Percentiles rank a stretch among this genome's conserved stretches.
Conservation (phyloP, 1,140 invertebrate genomes). For the Periplaneta americana region DNA sequence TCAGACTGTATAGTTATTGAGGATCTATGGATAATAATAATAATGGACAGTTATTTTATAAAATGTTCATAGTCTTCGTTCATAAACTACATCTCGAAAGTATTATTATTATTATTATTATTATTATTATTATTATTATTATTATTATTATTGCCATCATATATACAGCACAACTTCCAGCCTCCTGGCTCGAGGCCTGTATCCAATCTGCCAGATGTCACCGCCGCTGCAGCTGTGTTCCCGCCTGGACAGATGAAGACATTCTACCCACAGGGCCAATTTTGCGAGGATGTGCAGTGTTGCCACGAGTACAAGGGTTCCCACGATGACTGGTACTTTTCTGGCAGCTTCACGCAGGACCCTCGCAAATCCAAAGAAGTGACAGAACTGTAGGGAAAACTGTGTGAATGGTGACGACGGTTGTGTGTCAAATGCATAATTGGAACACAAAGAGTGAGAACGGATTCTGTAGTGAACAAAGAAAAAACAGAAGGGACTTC, state of each 20-base stretch:
- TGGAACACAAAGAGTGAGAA: no score
- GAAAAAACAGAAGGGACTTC: no score
- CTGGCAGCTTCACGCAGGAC: neutral
- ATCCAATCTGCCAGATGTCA: neutral
- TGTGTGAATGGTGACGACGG: neutral
- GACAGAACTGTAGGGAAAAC: neutral
- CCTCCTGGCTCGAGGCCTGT: neutral
- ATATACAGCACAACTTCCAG: neutral
- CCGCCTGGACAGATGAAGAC: neutral
- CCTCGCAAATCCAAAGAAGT: neutral
- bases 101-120: no score
- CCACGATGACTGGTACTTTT: neutral
- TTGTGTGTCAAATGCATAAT: no score
- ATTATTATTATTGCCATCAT: no score
- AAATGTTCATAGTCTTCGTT: no score
- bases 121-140: no score
- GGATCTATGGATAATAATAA: no score
- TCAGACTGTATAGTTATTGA: no score
- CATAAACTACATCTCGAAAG: no score
- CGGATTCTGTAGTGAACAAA: no score
- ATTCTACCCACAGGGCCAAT: neutral
- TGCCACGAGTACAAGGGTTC: neutral
- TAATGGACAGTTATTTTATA: no score
- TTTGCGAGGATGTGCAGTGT: neutral
- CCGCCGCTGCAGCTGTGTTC: neutral